Evolutionary conservation across 2,888 invertebrate species (phyloP), one percentile per base, ranked within the genome.

Genomic region (Endotricha flammealis): DNA sequence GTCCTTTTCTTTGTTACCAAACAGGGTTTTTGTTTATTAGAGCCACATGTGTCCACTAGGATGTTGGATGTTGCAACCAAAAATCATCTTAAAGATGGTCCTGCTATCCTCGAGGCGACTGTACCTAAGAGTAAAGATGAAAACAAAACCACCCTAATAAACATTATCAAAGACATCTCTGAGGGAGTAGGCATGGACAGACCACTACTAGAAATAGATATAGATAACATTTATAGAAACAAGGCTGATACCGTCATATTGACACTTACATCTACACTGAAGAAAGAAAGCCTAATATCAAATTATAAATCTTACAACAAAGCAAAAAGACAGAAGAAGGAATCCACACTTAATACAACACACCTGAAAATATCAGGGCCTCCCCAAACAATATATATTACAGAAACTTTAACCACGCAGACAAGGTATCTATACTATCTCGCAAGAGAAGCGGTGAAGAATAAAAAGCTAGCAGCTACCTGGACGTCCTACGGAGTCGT

Each of bases 181-280:
- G 5, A 8, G 6, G 35, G 31, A 0, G 8, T 52, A 3, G 36
- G 32, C 0, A 12, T 36, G 1, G 27, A 39, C 10, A 6, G 20
- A 0, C 32, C 44, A 1, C 12, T 49, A 0, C 23, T 28, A 13
- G 29, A 40, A 2, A 8, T 16, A 0, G 51, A 48, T 14, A 43
- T 52, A 3, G 35, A 38, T 11, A 37, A 44, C 13, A 33, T 51
- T 1, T 43, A 36, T 12, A 31, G 46, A 0, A 35, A 10, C 0
- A 46, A 42, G 17, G 22, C 38, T 11, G 14, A 41, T 9, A 13
- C 48, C 4, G 30, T 38, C 3, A 10, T 33, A 1, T 29, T 38
- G 0, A 30, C 33, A 3, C 25, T 38, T 8, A 25, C 33, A 1
- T 30, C 33, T 4, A 32, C 16, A 6, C 9, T 6, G 1, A 22